Base-by-base conservation (phyloP, 2,113 vertebrate genomes). In the Entelurus aequoreus region DNA sequence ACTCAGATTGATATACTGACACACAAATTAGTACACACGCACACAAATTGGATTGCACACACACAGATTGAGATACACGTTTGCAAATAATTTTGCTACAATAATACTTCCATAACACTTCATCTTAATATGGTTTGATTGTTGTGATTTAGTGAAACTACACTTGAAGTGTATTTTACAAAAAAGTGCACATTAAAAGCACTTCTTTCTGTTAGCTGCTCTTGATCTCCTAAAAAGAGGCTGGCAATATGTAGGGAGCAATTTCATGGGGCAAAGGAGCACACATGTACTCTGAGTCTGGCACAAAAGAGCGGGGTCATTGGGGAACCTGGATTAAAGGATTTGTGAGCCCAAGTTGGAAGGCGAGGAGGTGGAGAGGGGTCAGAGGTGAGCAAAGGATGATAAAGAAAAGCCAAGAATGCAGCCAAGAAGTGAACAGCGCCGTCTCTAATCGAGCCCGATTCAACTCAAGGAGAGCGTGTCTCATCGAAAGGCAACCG, bases 291-390 rank as follows among this genome's bases (percentile, higher is more conserved):
- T 81, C 80, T 28, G 1, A 40, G 36, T 60, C 37, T 5, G 10
- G 53, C 49, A 85, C 79, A 72, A 83, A 83, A 72, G 65, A 63
- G 71, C 77, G 71, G 77, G 86, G 84, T 86, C 84, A 78, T 14
- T 52, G 65, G 70, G 65, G 48, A 69, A 68, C 66, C 47, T 3
- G 71, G 84, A 88, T 88, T 88, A 87, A 83, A 83, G 84, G 80
- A 83, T 84, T 84, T 81, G 56, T 53, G 53, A 16, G 58, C 71
- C 6, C 51, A 63, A 46, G 48, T 40, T 68, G 62, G 75, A 42
- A 68, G 16, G 53, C 50, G 21, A 62, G 76, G 60, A 51, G 77
- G 77, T 46, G 40, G 50, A 62, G 49, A n/a, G 61, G 72, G 83
- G 81, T 85, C 80, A 84, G 63, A 76, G 83, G 81, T 85, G 59